These are phyloP conservation scores for Myotis yumanensis DNA, from an alignment of 2,113 vertebrate genomes.

Conservation along the genomic window DNA sequence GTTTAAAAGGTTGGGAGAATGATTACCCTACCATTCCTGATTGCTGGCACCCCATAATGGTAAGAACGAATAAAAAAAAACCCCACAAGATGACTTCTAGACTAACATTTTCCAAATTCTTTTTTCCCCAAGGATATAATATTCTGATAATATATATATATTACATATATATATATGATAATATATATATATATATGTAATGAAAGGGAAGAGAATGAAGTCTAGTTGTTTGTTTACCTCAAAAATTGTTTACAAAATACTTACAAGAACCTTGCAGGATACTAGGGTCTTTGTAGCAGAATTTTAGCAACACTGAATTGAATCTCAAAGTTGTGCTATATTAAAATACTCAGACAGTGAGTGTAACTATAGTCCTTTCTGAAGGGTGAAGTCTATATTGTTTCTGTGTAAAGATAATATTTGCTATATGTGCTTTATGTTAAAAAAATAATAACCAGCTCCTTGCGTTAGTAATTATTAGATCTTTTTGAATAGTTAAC, in stretches of 20 bases:
- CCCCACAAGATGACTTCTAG: background rate
- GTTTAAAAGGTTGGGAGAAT: background rate
- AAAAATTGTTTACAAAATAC: background rate
- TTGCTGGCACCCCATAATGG: background rate
- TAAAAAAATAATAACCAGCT: background rate
- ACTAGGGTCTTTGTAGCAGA: background rate
- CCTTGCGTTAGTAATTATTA: background rate
- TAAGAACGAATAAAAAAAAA: background rate
- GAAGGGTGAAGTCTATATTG: background rate
- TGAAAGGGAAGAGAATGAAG: background rate
- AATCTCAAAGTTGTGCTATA: background rate
- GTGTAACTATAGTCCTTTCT: background rate
- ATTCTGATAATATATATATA: background rate
- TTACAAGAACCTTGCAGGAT: background rate
- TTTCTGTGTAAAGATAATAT: slow-evolving; percentile 20
- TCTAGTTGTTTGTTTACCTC: background rate
- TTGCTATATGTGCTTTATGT: background rate
- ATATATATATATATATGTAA: background rate
- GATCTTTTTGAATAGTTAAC: background rate
- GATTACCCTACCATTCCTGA: background rate
- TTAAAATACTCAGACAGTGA: background rate
- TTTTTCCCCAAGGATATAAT: background rate
- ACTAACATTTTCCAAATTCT: background rate
- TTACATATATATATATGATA: too few species aligned
- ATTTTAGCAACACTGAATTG: slow-evolving; percentile 13